Percentiles rank a stretch among this genome's conserved stretches.
phyloP scores from a whole-genome alignment of 2,113 vertebrate genomes.

The Balaeniceps rex region DNA sequence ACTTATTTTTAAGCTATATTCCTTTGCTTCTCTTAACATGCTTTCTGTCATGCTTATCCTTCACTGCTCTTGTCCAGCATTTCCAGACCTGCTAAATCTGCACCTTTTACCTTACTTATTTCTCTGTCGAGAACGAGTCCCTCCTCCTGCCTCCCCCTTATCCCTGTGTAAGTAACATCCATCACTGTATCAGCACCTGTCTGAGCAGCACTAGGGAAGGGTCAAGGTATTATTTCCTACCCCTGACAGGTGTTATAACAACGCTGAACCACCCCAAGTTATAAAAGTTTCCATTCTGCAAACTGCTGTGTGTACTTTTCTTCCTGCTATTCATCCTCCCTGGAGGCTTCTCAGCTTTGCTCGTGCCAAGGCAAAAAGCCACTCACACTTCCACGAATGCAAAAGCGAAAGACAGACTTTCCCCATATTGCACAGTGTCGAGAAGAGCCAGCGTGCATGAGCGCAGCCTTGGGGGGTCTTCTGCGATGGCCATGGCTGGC shows the following conservation, averaged over 20 bases:
- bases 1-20: not conserved
- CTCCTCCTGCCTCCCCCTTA: not conserved
- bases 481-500: not conserved
- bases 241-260: not conserved
- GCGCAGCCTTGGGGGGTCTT: not conserved
- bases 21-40: not conserved
- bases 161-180: conserved; percentile 16
- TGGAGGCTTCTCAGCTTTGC: not conserved
- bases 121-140: not conserved
- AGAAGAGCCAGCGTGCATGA: rapidly evolving
- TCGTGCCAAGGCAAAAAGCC: not conserved
- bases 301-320: rapidly evolving
- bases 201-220: not conserved
- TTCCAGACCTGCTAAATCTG: not conserved
- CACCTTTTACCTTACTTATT: not conserved
- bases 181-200: conserved; percentile 14
- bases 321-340: not conserved
- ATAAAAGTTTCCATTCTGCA: not conserved
- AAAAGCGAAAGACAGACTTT: not conserved
- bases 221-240: not conserved
- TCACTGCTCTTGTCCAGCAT: not conserved
- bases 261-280: not conserved
- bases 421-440: rapidly evolving
- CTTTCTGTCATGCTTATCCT: not conserved
- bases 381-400: not conserved